A percentile compares a stretch with the other conserved stretches of the same genome.
phyloP scores from a whole-genome alignment of 1,140 invertebrate genomes.

The Atta cephalotes region DNA sequence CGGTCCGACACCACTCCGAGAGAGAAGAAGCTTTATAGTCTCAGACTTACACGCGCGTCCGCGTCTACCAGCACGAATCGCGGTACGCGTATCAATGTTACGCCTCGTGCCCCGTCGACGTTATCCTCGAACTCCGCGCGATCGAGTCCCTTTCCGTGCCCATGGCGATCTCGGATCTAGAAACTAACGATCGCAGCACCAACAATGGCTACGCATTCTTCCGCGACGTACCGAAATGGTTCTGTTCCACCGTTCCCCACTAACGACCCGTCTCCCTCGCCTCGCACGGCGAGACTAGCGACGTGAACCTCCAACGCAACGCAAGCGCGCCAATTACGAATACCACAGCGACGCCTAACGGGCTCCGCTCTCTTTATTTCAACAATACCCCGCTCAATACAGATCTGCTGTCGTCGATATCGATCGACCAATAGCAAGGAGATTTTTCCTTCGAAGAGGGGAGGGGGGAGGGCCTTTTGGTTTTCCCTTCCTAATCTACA shows the following conservation, averaged over 20 bases:
- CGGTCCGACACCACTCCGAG: conserved; percentile 56
- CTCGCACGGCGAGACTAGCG: background rate
- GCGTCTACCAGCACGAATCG: background rate
- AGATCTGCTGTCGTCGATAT: too few relatives aligned
- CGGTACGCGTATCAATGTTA: conserved; percentile 74
- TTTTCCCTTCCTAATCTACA: too few relatives aligned
- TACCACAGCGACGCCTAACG: conserved; percentile 9
- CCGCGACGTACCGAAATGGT: conserved; percentile 83
- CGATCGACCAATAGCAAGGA: too few relatives aligned
- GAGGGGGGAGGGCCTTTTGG: too few relatives aligned
- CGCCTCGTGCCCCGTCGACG: conserved; percentile 75
- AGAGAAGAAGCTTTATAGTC: conserved; percentile 40
- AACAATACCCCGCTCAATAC: background rate
- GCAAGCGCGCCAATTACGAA: conserved; percentile 67
- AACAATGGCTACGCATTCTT: conserved; percentile 87
- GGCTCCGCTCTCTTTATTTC: background rate
- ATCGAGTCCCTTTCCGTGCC: conserved; percentile 78
- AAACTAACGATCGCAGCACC: conserved; percentile 84
- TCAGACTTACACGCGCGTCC: conserved; percentile 45
- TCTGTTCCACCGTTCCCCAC: conserved; percentile 79
- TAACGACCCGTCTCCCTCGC: conserved; percentile 57
- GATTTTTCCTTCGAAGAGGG: too few relatives aligned
- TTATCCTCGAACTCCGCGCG: conserved; percentile 72
- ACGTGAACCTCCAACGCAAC: background rate
- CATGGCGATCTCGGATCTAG: conserved; percentile 83